Conservation (phyloP, 1,140 invertebrate species). For the Micrasema minimum region DNA sequence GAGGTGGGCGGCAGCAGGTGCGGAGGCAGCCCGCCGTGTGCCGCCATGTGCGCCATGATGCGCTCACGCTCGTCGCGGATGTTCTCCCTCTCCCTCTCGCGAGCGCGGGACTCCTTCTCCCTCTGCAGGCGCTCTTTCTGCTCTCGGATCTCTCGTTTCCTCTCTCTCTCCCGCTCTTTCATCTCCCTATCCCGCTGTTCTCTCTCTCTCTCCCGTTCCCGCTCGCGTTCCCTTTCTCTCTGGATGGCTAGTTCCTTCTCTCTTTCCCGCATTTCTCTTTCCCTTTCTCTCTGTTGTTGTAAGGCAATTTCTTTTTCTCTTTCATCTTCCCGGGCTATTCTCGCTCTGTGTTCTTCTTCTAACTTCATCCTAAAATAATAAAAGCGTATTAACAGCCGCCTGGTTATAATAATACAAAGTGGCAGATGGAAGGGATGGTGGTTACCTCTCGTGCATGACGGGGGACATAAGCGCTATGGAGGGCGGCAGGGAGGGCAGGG, state of each 20-base stretch:
- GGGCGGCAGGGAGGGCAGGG: slow-evolving; percentile 38
- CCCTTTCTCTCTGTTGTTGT: slow-evolving; percentile 50
- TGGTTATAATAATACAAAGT: too few relatives aligned
- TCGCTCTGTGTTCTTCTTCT: slow-evolving; percentile 51
- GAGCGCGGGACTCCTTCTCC: slow-evolving; percentile 56
- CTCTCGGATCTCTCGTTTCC: slow-evolving; percentile 60
- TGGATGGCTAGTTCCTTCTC: slow-evolving; percentile 51
- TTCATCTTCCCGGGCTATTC: slow-evolving; percentile 51
- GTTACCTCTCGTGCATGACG: slow-evolving; percentile 50
- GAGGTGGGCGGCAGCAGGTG: slow-evolving; percentile 49
- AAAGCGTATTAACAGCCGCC: too few relatives aligned
- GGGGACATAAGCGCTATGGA: slow-evolving; percentile 51
- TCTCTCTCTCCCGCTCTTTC: slow-evolving; percentile 46
- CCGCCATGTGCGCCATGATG: slow-evolving; percentile 42
- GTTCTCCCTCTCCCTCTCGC: slow-evolving; percentile 52
- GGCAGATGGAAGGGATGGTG: neutral
- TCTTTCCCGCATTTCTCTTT: slow-evolving; percentile 49
- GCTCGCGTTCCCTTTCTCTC: slow-evolving; percentile 52
- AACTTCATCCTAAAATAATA: slow-evolving; percentile 49
- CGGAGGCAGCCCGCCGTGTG: slow-evolving; percentile 36
- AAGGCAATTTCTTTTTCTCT: slow-evolving; percentile 51
- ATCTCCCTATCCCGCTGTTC: slow-evolving; percentile 56
- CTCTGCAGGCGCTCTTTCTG: slow-evolving; percentile 56
- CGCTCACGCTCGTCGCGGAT: slow-evolving; percentile 56
- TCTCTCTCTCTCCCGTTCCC: slow-evolving; percentile 60